phyloP scores from a whole-genome alignment of 1,140 invertebrate genomes.

The Lycorma delicatula region DNA sequence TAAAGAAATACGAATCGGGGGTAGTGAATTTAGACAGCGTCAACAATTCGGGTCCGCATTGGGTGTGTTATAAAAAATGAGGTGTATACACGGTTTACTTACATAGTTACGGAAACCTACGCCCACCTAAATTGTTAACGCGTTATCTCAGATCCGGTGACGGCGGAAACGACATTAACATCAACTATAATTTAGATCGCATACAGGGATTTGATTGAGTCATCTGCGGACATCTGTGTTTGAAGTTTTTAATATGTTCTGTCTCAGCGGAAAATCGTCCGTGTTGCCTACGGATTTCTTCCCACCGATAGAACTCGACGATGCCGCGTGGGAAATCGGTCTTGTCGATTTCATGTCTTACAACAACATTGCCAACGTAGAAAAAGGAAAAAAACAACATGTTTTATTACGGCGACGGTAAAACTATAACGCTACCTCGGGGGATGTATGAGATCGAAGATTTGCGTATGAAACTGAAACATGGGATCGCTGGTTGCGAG shows the following conservation, averaged over 20 bases:
- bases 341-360: too few species aligned
- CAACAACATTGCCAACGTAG: too few species aligned
- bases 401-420: too few species aligned
- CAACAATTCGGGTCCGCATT: conserved; percentile 30
- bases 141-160: background rate
- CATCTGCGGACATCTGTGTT: conserved; percentile 7
- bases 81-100: background rate
- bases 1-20: conserved; percentile 27
- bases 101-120: conserved; percentile 5
- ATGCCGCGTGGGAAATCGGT: too few species aligned
- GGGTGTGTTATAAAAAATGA: conserved; percentile 32
- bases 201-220: background rate
- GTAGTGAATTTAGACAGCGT: conserved; percentile 33
- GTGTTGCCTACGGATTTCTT: too few species aligned
- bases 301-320: too few species aligned
- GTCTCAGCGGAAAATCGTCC: too few species aligned
- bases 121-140: background rate
- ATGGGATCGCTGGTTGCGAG: too few species aligned
- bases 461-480: too few species aligned
- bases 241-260: background rate
- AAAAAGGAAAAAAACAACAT: too few species aligned
- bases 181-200: conserved; percentile 5
- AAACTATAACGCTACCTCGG: too few species aligned
- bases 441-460: too few species aligned
- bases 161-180: background rate